Conservation (phyloP, 2,797 vertebrate genomes). For the Pipistrellus pipistrellus region DNA sequence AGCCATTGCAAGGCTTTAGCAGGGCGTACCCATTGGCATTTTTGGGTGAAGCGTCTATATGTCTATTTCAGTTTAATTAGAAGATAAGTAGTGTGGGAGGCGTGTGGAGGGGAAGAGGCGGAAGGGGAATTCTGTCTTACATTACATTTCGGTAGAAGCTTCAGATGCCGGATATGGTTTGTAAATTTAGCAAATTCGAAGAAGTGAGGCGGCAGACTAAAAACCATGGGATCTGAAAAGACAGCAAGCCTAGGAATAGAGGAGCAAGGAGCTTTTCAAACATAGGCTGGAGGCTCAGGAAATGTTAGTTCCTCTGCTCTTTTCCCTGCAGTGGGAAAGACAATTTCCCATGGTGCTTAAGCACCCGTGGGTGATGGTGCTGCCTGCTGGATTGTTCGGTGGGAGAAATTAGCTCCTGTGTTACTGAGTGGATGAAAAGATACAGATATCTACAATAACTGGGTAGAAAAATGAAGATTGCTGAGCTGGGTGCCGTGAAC, state of each 20-base stretch:
- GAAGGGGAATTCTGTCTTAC: conserved; percentile 22
- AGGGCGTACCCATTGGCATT: not conserved
- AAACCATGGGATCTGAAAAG: conserved; percentile 33
- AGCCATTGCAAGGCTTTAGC: conserved; percentile 1
- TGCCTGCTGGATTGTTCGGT: conserved; percentile 21
- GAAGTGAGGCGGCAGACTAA: conserved; percentile 22
- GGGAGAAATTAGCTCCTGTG: conserved; percentile 53
- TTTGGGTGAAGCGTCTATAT: conserved; percentile 5
- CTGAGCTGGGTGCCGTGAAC: not conserved
- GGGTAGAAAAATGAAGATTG: conserved; percentile 31
- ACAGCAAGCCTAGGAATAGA: conserved; percentile 33
- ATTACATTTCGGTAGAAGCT: conserved; percentile 32
- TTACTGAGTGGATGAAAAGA: not conserved
- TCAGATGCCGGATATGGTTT: conserved; percentile 2
- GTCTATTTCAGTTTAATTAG: conserved; percentile 42
- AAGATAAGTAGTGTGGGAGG: not conserved
- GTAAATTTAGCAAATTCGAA: conserved; percentile 48
- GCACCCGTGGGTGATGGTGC: conserved; percentile 52
- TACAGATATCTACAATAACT: conserved; percentile 52
- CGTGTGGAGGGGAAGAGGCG: not conserved
- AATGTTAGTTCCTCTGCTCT: conserved; percentile 66
- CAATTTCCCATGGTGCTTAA: conserved; percentile 51
- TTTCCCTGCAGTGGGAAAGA: conserved; percentile 20
- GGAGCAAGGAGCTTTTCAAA: conserved; percentile 63
- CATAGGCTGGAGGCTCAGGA: conserved; percentile 66